Conservation (phyloP, 2,113 vertebrate species). For the Taurulus bubalis region DNA sequence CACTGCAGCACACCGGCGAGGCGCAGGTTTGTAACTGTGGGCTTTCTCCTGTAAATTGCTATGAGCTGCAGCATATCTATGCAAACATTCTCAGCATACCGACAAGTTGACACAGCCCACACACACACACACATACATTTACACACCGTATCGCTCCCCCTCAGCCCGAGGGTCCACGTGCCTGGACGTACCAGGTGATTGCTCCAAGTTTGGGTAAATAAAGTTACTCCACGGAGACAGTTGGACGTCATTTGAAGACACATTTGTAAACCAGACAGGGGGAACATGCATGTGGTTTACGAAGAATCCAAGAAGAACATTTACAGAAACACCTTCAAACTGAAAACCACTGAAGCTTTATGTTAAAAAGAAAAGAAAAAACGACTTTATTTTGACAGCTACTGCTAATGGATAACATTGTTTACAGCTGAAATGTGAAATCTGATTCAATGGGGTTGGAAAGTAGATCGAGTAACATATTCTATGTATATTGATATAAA, state of each 20-base stretch:
- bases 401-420: no score
- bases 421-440: no score
- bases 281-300: not conserved
- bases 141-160: conserved; percentile 19
- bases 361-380: no score
- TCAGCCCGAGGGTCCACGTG: not conserved
- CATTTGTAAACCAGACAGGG: not conserved
- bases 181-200: not conserved
- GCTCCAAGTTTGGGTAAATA: not conserved
- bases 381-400: no score
- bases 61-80: conserved; percentile 6
- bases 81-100: conserved; percentile 60
- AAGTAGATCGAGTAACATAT: no score
- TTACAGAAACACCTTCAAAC: not conserved
- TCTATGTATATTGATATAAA: not conserved
- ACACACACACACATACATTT: conserved; percentile 9
- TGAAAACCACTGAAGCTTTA: no score
- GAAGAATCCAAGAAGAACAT: not conserved
- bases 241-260: not conserved
- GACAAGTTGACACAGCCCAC: conserved; percentile 27
- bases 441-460: no score
- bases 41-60: conserved; percentile 16
- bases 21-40: conserved; percentile 11
- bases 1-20: not conserved
- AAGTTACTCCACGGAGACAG: not conserved